Base-by-base conservation (phyloP, 1,140 invertebrate species). In the Anthonomus grandis region DNA sequence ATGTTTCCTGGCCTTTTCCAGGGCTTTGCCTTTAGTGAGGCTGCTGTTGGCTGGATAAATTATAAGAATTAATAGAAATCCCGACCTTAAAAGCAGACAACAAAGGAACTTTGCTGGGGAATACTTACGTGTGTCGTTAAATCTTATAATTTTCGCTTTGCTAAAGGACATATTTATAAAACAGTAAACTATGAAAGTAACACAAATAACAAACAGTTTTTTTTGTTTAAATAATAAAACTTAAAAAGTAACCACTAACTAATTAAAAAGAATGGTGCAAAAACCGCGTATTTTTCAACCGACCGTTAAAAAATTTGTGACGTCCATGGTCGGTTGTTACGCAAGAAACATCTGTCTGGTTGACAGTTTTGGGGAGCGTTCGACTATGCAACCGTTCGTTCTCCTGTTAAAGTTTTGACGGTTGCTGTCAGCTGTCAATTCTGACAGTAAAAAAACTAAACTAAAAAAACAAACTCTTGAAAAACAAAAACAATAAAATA, bases 81-180 rank as follows among this genome's bases (percentile, higher is more conserved):
- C 41, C 42, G 24, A 53, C 39, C 17, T 34, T 38, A 45, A 38
- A 50, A 18, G 50, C 41, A 46, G 49, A 44, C 9, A 27, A 53
- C 27, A 13, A 54, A 37, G 12, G 13, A 17, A 37, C 44, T 45
- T 38, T 2, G 13, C 22, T 15, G 19, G n/a, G 23, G 12, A n/a
- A n/a, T 45, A 64, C 66, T 68, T 60, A 73, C 70, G 49, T 55
- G 59, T 62, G 24, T 72, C 70, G 42, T 72, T 73, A 46, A 73
- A 73, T 55, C 71, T 57, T 56, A 68, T 64, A 19, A 73, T 54
- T 66, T 71, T 73, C 5, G 71, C 71, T 67, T 64, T 69, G 45
- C 70, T 60, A 55, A 73, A 73, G 37, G 71, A 72, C 70, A 72
- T 72, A 50, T 12, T 19, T 10, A 12, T 23, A 21, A 54, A 54